A percentile compares a stretch with the other conserved stretches of the same genome.
Evolutionary conservation across 2,888 invertebrate species (phyloP).

Genomic region (Ophioninae sp.): DNA sequence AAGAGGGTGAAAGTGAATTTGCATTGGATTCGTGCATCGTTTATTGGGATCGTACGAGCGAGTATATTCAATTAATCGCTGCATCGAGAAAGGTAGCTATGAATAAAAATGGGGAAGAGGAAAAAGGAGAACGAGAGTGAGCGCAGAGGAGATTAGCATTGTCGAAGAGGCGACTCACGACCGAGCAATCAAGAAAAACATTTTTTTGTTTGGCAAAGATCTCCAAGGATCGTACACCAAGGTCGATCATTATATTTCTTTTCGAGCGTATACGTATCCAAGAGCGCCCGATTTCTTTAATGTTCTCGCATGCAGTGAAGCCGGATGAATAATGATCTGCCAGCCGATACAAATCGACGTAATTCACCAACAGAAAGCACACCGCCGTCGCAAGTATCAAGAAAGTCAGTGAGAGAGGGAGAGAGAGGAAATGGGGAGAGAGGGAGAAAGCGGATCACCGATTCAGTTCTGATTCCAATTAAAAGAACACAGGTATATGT

Average conservation of each 20-base stretch:
- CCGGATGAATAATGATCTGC: slow-evolving; percentile 78
- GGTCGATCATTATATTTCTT: slow-evolving; percentile 53
- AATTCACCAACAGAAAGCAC: slow-evolving; percentile 76
- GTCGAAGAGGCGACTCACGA: slow-evolving; percentile 55
- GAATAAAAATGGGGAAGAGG: slow-evolving; percentile 39
- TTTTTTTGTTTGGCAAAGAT: slow-evolving; percentile 33
- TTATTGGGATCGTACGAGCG: slow-evolving; percentile 17
- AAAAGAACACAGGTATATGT: slow-evolving; percentile 75
- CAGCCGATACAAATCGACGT: slow-evolving; percentile 79
- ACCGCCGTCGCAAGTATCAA: slow-evolving; percentile 31
- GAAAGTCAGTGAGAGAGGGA: neutral
- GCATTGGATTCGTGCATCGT: slow-evolving; percentile 33
- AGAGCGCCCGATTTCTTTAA: slow-evolving; percentile 72
- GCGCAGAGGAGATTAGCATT: slow-evolving; percentile 28
- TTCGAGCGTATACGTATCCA: slow-evolving; percentile 39
- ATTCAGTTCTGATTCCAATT: slow-evolving; percentile 79
- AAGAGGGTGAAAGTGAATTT: slow-evolving; percentile 47
- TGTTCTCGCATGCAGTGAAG: slow-evolving; percentile 65
- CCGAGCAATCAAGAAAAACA: slow-evolving; percentile 54
- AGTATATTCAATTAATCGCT: slow-evolving; percentile 49
- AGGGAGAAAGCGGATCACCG: slow-evolving; percentile 69
- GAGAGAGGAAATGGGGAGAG: neutral
- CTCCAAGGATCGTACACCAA: slow-evolving; percentile 41
- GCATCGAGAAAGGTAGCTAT: slow-evolving; percentile 39
- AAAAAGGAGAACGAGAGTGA: slow-evolving; percentile 16